phyloP scores from a whole-genome alignment of 2,888 invertebrate genomes.

The Philereme vetulata region DNA sequence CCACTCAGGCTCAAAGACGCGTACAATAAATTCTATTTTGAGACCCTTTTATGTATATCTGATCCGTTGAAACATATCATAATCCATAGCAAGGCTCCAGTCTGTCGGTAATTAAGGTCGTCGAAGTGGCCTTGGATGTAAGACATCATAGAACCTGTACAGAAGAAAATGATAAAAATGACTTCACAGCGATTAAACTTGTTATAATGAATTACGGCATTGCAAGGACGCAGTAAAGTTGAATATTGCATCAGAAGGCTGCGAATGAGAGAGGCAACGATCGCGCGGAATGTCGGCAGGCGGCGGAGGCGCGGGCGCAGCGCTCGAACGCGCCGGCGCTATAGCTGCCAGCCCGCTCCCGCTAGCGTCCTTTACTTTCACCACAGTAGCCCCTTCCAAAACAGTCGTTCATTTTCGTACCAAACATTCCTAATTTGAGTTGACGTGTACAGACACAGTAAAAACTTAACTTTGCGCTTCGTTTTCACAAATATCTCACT shows the following conservation, averaged over 20 bases:
- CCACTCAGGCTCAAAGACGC: conserved; percentile 20
- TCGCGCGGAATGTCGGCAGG: conserved; percentile 76
- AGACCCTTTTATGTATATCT: conserved; percentile 28
- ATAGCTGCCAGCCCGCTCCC: conserved; percentile 28
- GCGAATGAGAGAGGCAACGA: conserved; percentile 75
- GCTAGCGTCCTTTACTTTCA: conserved; percentile 8
- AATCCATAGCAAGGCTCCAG: conserved; percentile 57
- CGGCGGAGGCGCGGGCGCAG: conserved; percentile 40
- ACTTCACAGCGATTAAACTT: conserved; percentile 71
- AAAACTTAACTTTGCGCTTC: no score
- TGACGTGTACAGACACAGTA: not conserved
- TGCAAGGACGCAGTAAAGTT: conserved; percentile 84
- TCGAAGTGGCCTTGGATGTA: conserved; percentile 71
- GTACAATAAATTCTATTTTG: conserved; percentile 34
- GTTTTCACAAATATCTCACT: no score
- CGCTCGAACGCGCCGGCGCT: conserved; percentile 26
- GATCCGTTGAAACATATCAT: conserved; percentile 53
- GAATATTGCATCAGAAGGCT: conserved; percentile 82
- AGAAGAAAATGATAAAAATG: conserved; percentile 74
- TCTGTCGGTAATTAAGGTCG: conserved; percentile 68
- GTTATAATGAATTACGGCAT: conserved; percentile 83
- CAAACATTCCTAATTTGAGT: not conserved
- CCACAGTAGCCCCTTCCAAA: not conserved
- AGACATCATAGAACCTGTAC: conserved; percentile 61
- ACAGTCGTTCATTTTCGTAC: not conserved